Base-by-base conservation (phyloP, 64 coral and sea anemone genomes). In the Pocillopora verrucosa region DNA sequence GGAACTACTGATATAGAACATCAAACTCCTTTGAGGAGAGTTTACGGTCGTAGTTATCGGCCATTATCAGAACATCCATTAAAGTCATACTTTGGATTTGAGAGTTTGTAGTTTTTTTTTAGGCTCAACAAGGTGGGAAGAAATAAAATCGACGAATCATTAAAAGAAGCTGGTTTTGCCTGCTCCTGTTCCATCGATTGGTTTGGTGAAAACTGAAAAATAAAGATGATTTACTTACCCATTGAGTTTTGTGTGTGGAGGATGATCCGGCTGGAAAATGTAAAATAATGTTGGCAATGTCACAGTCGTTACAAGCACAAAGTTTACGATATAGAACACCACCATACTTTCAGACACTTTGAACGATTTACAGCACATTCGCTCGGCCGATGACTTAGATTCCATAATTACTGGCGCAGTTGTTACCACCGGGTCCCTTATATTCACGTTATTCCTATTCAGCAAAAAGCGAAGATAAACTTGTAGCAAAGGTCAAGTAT, bases 261-360 rank as follows among this genome's bases (percentile, higher is more conserved):
- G 82, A n/a, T 84, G 82, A n/a, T 45, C 82, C 37, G 82, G 63
- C 35, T 72, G 65, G 9, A 84, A 14, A n/a, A 84, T 22, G 64
- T 56, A 84, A 65, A 84, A 84, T 45, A 84, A 24, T 17, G 82
- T 84, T 25, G 82, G 82, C 51, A 84, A 72, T 22, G 37, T 25
- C 3, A 84, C 82, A 37, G 17, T 16, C 51, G 35, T 58, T 56
- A 84, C 82, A 84, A 84, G 26, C 5, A 84, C 63, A 37, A 72
- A 72, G 64, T 84, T 63, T 70, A 36, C 37, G 20, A 69, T 7
- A 7, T 41, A 69, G 22, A 70, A 84, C 22, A 65, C 17, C 1
- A 84, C 11, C 3, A 57, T 84, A 10, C 65, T 65, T 41, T 65
- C 14, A 34, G 82, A 84, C 68, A 70, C 24, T 65, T 84, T 84